Percentiles rank a stretch among this genome's conserved stretches.
These are phyloP conservation scores for Periophthalmodon schlosseri DNA, from an alignment of 2,113 vertebrate genomes.

Conservation along the genomic window DNA sequence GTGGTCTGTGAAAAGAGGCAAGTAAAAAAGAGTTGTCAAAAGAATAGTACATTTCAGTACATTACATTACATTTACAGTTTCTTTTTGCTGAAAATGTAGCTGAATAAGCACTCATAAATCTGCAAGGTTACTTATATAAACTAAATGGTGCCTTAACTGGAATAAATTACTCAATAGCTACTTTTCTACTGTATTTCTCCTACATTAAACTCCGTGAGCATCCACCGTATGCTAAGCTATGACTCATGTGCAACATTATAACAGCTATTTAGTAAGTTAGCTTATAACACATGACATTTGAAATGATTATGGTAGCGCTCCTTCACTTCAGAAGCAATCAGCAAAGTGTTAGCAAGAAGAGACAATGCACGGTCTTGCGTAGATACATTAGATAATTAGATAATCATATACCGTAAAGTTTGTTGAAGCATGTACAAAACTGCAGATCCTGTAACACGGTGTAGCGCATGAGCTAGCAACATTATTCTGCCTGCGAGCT, in stretches of 20 bases:
- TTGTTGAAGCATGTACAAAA: neutral
- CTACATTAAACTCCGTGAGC: neutral
- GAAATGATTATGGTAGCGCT: conserved; percentile 45
- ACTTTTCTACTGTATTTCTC: neutral
- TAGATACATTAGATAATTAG: conserved; percentile 5
- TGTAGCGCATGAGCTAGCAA: neutral
- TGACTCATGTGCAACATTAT: conserved; percentile 53
- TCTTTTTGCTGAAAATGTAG: neutral
- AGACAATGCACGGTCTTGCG: conserved; percentile 7
- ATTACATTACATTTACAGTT: neutral
- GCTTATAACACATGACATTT: conserved; percentile 68
- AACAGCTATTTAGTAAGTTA: conserved; percentile 54
- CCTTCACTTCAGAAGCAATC: conserved; percentile 37
- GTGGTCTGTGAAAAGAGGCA: neutral
- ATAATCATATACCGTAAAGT: conserved; percentile 1
- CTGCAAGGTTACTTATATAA: neutral
- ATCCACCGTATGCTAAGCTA: conserved; percentile 46
- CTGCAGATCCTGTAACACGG: neutral
- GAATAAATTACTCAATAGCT: neutral
- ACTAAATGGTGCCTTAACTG: neutral
- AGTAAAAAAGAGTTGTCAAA: neutral
- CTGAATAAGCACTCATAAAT: neutral
- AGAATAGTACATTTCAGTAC: neutral
- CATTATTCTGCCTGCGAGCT: neutral
- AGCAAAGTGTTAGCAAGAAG: conserved; percentile 12